A percentile compares a stretch with the other conserved stretches of the same genome.
phyloP scores from a whole-genome alignment of 53 echinoderm and acorn worm species.

The Hippasteria phrygiana region DNA sequence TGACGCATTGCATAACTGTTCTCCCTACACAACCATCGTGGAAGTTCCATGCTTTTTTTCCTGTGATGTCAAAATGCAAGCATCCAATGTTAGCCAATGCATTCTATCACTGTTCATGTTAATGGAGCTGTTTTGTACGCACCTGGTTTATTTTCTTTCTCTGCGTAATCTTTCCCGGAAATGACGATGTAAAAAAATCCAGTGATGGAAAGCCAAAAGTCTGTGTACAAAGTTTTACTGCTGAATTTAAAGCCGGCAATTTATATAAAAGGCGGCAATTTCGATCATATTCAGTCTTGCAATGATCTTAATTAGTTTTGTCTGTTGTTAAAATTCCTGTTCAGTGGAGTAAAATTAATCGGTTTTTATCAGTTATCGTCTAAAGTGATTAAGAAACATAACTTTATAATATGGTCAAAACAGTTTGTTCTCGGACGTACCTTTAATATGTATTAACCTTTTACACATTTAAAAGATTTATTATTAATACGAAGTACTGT shows the following conservation, averaged over 20 bases:
- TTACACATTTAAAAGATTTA: conserved; percentile 2
- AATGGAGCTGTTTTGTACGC: too few relatives aligned
- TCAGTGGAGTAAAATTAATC: neutral
- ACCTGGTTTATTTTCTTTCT: too few relatives aligned
- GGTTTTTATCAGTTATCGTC: neutral
- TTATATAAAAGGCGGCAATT: neutral
- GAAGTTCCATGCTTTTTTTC: too few relatives aligned
- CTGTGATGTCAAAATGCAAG: too few relatives aligned
- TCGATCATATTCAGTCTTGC: neutral
- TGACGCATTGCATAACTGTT: too few relatives aligned
- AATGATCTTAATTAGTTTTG: too few relatives aligned
- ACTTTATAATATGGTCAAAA: neutral
- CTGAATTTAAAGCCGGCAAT: neutral
- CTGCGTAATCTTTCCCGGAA: too few relatives aligned
- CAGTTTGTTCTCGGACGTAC: neutral
- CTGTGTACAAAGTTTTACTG: neutral
- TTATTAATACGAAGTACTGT: neutral
- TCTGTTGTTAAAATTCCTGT: neutral
- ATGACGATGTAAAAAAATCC: too few relatives aligned
- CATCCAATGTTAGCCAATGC: too few relatives aligned
- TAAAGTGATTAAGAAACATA: neutral
- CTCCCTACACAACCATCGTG: too few relatives aligned
- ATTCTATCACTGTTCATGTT: too few relatives aligned
- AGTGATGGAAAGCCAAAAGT: too few relatives aligned
- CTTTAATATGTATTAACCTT: neutral